Evolutionary conservation across 2,888 invertebrate genomes (phyloP).

Genomic region (Zootermopsis nevadensis): DNA sequence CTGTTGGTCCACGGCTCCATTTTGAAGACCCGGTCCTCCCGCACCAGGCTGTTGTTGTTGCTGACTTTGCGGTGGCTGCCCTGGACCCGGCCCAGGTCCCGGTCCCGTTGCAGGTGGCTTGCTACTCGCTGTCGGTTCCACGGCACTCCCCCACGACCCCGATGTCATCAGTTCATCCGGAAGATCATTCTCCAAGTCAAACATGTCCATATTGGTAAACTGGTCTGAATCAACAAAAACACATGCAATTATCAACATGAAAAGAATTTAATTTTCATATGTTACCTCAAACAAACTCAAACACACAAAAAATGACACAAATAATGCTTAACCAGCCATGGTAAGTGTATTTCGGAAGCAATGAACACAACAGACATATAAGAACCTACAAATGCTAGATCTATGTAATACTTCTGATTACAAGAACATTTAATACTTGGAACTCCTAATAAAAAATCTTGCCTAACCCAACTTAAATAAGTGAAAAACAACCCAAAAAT

Average conservation of each 20-base stretch:
- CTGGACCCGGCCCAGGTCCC: conserved; percentile 75
- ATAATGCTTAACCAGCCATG: too few species aligned
- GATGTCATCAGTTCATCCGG: conserved; percentile 89
- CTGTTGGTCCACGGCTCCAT: conserved; percentile 57
- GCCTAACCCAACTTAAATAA: too few species aligned
- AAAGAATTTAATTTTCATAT: too few species aligned
- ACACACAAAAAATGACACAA: too few species aligned
- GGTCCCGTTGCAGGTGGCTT: conserved; percentile 88
- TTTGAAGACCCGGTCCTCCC: conserved; percentile 66
- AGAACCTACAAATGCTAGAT: too few species aligned
- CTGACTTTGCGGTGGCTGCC: conserved; percentile 59
- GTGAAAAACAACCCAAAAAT: too few species aligned
- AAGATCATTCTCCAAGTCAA: conserved; percentile 90
- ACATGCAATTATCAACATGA: conserved; percentile 6
- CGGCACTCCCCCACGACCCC: conserved; percentile 73
- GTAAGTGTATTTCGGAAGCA: too few species aligned
- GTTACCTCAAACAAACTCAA: too few species aligned
- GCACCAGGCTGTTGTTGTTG: conserved; percentile 52
- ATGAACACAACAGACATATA: too few species aligned
- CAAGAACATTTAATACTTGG: too few species aligned
- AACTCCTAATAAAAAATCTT: too few species aligned
- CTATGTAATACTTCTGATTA: too few species aligned
- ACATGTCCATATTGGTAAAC: conserved; percentile 86
- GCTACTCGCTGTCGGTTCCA: conserved; percentile 65
- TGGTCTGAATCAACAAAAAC: conserved; percentile 64